Evolutionary conservation across 2,113 vertebrate species (phyloP), one percentile per base, ranked within the genome.

Genomic region (Perca flavescens): DNA sequence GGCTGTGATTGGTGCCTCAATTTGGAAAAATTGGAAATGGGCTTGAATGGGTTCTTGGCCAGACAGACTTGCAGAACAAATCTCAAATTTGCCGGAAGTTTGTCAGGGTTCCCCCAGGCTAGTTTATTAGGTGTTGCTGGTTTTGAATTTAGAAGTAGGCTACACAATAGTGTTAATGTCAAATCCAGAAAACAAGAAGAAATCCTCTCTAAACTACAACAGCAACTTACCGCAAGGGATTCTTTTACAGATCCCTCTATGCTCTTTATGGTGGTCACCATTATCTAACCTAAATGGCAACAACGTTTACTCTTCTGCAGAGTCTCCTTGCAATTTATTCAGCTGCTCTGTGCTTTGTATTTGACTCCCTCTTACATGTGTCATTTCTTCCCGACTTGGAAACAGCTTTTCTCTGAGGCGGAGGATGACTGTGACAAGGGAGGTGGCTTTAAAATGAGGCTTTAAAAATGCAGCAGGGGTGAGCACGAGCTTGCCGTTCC

Each of bases 401-500:
- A 86, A 66, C 22, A 74, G 34, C 21, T 31, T 77, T 49, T 47
- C n/a, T 62, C 40, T 12, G 25, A 81, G 77, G 64, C 57, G 25
- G 65, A 79, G 46, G 62, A 52, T n/a, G 60, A 85, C 25, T 21
- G 72, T 12, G 63, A 86, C 72, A 60, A 43, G 54, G 53, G 84
- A 81, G 22, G 54, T 6, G 69, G 74, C 36, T 84, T 77, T 86
- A 75, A 87, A 80, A 86, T 81, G 62, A 28, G 69, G 62, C 28
- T 53, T 71, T 40, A 54, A 82, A 79, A 79, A 78, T 63, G 57
- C 82, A 53, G 46, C 43, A 3, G 52, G 46, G 4, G 17, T 34
- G 53, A 46, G 47, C 25, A 67, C 7, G 13, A 17, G 72, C 19
- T 61, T 36, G 61, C 69, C 47, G 52, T 50, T 87, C 76, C 75